These are phyloP conservation scores for Hestina assimilis DNA, from an alignment of 1,140 invertebrate species.

Conservation along the genomic window DNA sequence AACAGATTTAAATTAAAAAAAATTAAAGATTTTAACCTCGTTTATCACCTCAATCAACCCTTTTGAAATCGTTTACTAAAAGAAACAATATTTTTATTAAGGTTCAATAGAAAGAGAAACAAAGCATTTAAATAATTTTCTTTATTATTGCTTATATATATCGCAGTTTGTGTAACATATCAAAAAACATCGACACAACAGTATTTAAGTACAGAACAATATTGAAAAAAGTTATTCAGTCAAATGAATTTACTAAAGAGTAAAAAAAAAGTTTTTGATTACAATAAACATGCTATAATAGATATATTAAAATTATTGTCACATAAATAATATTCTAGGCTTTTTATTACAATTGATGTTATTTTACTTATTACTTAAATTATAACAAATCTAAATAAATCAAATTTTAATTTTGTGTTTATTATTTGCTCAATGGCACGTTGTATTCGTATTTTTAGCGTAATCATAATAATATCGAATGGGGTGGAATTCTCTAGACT, in stretches of 20 bases:
- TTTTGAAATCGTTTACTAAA: no score
- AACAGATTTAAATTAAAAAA: no score
- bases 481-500: no score
- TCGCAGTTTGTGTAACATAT: slow-evolving; percentile 16
- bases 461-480: no score
- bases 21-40: no score
- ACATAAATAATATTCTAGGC: slow-evolving; percentile 5
- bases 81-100: no score
- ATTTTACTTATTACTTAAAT: background rate
- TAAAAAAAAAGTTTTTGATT: slow-evolving; percentile 10
- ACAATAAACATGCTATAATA: slow-evolving; percentile 15
- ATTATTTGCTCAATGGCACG: background rate
- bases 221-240: slow-evolving; percentile 15
- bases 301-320: slow-evolving; percentile 4
- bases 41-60: no score
- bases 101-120: slow-evolving; percentile 9
- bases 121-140: slow-evolving; percentile 12
- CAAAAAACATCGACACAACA: slow-evolving; percentile 4
- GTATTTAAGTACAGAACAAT: slow-evolving; percentile 21
- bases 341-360: background rate
- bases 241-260: slow-evolving; percentile 4
- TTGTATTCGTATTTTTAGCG: no score
- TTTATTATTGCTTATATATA: slow-evolving; percentile 23
- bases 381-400: background rate
- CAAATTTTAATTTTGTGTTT: background rate